Base-by-base conservation (phyloP, 2,888 invertebrate species). In the Ceriagrion tenellum region DNA sequence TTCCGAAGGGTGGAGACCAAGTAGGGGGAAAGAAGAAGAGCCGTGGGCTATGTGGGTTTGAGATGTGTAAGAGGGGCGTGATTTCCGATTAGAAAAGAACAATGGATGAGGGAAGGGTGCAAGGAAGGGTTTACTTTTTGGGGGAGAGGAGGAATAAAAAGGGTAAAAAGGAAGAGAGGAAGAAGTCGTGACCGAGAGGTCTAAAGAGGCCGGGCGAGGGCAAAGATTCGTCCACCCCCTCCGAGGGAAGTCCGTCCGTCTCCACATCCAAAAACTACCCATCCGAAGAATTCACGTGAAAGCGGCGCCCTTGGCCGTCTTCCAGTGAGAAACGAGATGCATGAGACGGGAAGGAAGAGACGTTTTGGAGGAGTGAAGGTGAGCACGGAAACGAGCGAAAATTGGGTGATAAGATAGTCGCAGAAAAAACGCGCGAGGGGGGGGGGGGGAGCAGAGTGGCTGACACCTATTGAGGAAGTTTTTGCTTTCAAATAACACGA, bases 11-110 rank as follows among this genome's bases (percentile, higher is more conserved):
- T 35, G 81, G 81, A 35, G 35, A 4, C 81, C 81, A 59, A 59
- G 59, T 2, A 16, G 20, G 81, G 81, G 26, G 81, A 35, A 81
- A 35, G 35, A 81, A 35, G 35, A 81, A 81, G 35, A 35, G 35
- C 35, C 26, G 30, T 18, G 81, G 81, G 81, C 16, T 81, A 30
- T 10, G 0, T 13, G 16, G 30, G 35, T 23, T 8, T 13, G 74
- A 47, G 47, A 47, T 47, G 47, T 47, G 47, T 47, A n/a, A 55
- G 30, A 30, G 30, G 74, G 69, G 63, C 93, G 93, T 93, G 93
- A 93, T 93, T 93, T 93, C 93, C 93, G 93, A 93, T 74, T 93
- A 69, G 93, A 47, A 69, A 69, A 93, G 93, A 93, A 93, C 93
- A 93, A 93, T 93, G 93, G 93, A 23, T n/a, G 63, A 40, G 69